These are phyloP conservation scores for Drosophila subpulchrella DNA, from an alignment of 1,140 invertebrate species.

Conservation along the genomic window DNA sequence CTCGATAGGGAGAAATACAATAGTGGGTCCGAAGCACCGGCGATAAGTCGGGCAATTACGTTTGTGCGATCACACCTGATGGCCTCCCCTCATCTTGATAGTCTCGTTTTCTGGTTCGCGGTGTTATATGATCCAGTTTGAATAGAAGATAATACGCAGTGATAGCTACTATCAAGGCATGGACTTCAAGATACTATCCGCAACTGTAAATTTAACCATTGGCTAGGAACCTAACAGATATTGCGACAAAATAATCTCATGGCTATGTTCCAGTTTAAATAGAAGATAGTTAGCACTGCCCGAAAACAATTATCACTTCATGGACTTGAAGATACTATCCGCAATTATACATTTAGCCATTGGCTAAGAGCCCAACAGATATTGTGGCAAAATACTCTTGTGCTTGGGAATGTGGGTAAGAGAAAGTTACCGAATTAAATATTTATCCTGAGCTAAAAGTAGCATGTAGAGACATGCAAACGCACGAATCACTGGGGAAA, in stretches of 20 bases:
- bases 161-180: no score
- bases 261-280: no score
- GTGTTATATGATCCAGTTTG: slow-evolving; percentile 31
- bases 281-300: not conserved
- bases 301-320: slow-evolving; percentile 23
- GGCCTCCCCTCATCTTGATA: slow-evolving; percentile 37
- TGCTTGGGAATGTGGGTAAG: slow-evolving; percentile 3
- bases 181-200: no score
- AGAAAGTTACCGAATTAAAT: slow-evolving; percentile 50
- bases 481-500: slow-evolving; percentile 5
- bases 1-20: slow-evolving; percentile 52
- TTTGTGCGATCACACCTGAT: slow-evolving; percentile 32
- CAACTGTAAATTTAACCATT: no score
- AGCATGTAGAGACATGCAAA: no score
- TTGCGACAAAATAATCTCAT: no score
- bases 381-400: slow-evolving; percentile 14
- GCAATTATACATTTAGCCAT: not conserved
- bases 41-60: slow-evolving; percentile 50
- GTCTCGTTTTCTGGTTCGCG: slow-evolving; percentile 2
- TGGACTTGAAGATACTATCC: slow-evolving; percentile 20
- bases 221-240: no score
- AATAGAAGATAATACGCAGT: not conserved
- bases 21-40: slow-evolving; percentile 16
- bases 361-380: not conserved
- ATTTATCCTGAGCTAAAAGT: slow-evolving; percentile 56